Conservation (phyloP, 2,888 invertebrate species). For the Meghimatium bilineatum region DNA sequence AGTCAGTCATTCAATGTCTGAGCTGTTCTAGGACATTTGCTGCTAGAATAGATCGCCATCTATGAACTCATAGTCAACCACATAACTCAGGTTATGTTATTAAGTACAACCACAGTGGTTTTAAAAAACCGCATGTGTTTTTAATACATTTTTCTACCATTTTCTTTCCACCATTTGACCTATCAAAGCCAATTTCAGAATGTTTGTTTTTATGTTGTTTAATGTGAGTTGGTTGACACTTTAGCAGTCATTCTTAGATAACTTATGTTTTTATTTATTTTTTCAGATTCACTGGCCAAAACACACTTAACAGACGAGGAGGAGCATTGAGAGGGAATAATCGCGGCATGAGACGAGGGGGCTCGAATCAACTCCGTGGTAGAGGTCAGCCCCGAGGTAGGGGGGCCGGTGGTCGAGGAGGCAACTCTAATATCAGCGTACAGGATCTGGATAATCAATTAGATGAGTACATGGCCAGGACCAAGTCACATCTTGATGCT, state of each 20-base stretch:
- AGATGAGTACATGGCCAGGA: constrained; percentile 85
- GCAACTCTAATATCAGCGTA: constrained; percentile 60
- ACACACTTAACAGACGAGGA: constrained; percentile 17
- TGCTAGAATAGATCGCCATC: no score
- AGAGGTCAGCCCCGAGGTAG: constrained; percentile 57
- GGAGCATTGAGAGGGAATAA: constrained; percentile 56
- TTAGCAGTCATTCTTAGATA: not conserved
- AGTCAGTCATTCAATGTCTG: no score
- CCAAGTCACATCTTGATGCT: constrained; percentile 81
- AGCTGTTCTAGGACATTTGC: no score
- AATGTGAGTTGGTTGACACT: no score
- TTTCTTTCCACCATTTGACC: no score
- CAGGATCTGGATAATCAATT: constrained; percentile 85
- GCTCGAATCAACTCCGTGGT: not conserved
- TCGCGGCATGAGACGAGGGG: constrained; percentile 44
- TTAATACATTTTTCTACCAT: no score
- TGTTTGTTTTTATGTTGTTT: no score
- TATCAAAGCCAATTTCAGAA: no score
- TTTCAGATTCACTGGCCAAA: constrained; percentile 45
- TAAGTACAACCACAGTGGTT: no score
- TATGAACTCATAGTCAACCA: no score
- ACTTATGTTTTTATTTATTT: constrained; percentile 5
- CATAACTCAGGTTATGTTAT: no score
- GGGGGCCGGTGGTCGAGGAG: constrained; percentile 58
- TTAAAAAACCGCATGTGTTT: no score